phyloP scores from a whole-genome alignment of 2,888 invertebrate genomes.

The Silvanus unidentatus region DNA sequence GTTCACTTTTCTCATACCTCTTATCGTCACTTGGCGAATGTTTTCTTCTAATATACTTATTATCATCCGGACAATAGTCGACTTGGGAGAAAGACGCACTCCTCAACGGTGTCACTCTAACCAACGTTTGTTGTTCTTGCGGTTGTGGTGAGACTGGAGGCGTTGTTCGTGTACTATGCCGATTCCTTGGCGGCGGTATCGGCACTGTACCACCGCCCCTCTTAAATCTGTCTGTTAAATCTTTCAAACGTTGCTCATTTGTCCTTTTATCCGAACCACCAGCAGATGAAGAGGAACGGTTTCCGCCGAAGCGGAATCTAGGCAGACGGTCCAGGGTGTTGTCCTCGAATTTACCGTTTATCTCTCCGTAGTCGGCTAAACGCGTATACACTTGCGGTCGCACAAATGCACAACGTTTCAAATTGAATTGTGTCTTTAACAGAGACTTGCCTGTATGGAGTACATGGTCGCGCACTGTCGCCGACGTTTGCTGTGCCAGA shows the following conservation, averaged over 20 bases:
- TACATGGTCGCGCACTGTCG: slow-evolving; percentile 41
- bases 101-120: slow-evolving; percentile 57
- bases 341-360: slow-evolving; percentile 38
- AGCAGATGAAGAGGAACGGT: no score
- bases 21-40: slow-evolving; percentile 27
- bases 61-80: slow-evolving; percentile 63
- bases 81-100: slow-evolving; percentile 86
- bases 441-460: slow-evolving; percentile 38
- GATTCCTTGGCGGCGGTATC: slow-evolving; percentile 39
- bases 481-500: slow-evolving; percentile 35
- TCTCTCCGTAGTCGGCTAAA: slow-evolving; percentile 38
- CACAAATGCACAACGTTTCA: slow-evolving; percentile 42
- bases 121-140: slow-evolving; percentile 17
- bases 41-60: slow-evolving; percentile 51
- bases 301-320: slow-evolving; percentile 67
- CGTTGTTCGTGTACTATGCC: slow-evolving; percentile 29
- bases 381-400: slow-evolving; percentile 41
- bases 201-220: slow-evolving; percentile 44
- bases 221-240: slow-evolving; percentile 73
- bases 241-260: slow-evolving; percentile 63
- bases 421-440: slow-evolving; percentile 38
- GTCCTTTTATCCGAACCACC: slow-evolving; percentile 40
- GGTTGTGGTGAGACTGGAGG: slow-evolving; percentile 31
- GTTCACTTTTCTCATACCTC: slow-evolving; percentile 14
- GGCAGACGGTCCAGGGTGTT: slow-evolving; percentile 78